Base-by-base conservation (phyloP, 2,113 vertebrate genomes). In the Dunckerocampus dactyliophorus region DNA sequence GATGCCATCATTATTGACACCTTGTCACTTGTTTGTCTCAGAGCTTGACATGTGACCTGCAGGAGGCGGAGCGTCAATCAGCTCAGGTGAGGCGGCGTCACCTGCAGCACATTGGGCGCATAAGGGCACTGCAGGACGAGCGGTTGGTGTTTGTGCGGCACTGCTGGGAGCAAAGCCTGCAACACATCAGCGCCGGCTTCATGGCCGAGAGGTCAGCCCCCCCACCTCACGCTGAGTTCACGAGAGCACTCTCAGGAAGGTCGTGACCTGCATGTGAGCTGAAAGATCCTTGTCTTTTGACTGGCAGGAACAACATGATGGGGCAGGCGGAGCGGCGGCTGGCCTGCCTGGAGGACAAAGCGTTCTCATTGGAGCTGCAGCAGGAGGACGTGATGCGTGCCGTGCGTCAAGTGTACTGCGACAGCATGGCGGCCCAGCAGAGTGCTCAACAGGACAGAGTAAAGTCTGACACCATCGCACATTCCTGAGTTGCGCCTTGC, bases 31-130 rank as follows among this genome's bases (percentile, higher is more conserved):
- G 52, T 53, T 47, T 53, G 39, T 43, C 8, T 6, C 37, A 84
- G 82, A 63, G 19, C 7, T 12, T 79, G 65, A 43, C 12, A 51
- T 1, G 11, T 0, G 72, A 82, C 47, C 64, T 79, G 47, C 47
- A 47, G 56, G 67, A 67, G 65, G 67, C 60, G 45, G 77, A 77
- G 67, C 65, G 9, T 20, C 80, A 77, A 77, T 19, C 22, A 13
- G 64, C 51, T 0, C 74, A 59, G 21, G 63, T 42, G 63, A 20
- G 58, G 6, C 57, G 54, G 0, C 0, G 19, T 15, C 77, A 86
- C 80, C 71, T 77, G 59, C 69, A 72, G 59, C 65, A 72, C 0
- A 0, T 69, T 15, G 69, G 77, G 24, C 46, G 12, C 13, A 63
- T 82, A 34, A 1, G 24, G 54, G 6, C 5, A 0, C 65, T 28